phyloP scores from a whole-genome alignment of 2,888 invertebrate genomes.

The Sycophila texana region DNA sequence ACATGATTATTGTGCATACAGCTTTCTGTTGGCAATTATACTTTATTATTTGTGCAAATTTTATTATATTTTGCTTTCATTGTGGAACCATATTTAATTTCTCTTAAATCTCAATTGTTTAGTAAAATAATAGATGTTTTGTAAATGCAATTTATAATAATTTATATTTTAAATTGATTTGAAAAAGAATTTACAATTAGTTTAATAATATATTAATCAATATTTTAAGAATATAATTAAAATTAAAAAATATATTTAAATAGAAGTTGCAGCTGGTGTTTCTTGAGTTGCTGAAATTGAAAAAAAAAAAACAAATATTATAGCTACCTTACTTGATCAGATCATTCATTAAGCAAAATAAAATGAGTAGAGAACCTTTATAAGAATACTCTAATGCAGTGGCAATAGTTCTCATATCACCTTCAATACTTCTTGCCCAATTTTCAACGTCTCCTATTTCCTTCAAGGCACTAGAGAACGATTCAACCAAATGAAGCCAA shows the following conservation, averaged over 20 bases:
- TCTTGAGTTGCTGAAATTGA: constrained; percentile 53
- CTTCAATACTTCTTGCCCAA: constrained; percentile 98
- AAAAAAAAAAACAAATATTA: constrained; percentile 12
- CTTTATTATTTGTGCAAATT: too few relatives aligned
- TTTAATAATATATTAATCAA: neutral
- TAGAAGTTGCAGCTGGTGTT: constrained; percentile 20
- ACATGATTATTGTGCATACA: too few relatives aligned
- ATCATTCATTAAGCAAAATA: neutral
- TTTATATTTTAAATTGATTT: neutral
- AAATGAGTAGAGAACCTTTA: constrained; percentile 78
- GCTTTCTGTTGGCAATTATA: too few relatives aligned
- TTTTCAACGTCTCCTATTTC: constrained; percentile 99
- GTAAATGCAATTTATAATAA: neutral
- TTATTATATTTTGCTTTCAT: too few relatives aligned
- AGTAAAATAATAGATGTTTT: neutral
- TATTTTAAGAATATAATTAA: neutral
- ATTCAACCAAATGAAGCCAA: constrained; percentile 95
- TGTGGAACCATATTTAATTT: too few relatives aligned
- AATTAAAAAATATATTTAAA: constrained; percentile 4
- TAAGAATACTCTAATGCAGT: constrained; percentile 96
- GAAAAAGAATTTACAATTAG: neutral
- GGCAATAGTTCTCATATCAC: constrained; percentile 94
- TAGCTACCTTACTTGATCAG: neutral
- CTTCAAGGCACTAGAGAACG: constrained; percentile 91
- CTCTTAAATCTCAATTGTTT: neutral